phyloP scores from a whole-genome alignment of 2,888 invertebrate species.

The Timema cristinae region DNA sequence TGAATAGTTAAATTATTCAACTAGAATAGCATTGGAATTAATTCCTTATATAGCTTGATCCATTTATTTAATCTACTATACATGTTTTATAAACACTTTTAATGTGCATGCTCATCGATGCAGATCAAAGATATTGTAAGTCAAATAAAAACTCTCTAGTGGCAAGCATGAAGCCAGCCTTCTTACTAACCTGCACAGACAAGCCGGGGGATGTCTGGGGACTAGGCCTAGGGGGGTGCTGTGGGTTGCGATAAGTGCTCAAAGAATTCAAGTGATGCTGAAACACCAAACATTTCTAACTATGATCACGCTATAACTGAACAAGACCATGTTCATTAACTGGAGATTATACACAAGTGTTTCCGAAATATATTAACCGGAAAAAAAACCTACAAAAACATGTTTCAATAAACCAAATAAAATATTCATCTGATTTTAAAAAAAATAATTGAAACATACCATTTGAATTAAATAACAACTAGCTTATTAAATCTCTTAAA shows the following conservation, averaged over 20 bases:
- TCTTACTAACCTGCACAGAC: conserved; percentile 44
- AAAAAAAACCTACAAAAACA: not conserved
- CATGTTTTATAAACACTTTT: no score
- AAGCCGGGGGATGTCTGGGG: conserved; percentile 52
- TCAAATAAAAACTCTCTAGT: no score
- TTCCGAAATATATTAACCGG: not conserved
- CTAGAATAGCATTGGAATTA: no score
- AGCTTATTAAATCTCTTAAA: no score
- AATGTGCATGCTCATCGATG: no score
- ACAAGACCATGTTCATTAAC: not conserved
- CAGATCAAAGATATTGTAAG: no score
- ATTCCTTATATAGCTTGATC: no score
- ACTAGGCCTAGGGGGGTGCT: conserved; percentile 49
- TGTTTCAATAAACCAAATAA: not conserved
- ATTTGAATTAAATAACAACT: no score
- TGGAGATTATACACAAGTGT: not conserved
- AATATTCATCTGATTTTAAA: not conserved
- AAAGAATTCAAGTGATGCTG: conserved; percentile 42
- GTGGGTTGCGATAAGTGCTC: conserved; percentile 48
- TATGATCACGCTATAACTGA: conserved; percentile 18
- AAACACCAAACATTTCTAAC: conserved; percentile 31
- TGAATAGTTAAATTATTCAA: no score
- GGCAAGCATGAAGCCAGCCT: no score
- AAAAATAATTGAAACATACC: not conserved
- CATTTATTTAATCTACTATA: no score